A percentile compares a stretch with the other conserved stretches of the same genome.
These are phyloP conservation scores for Cantharis flavilabris DNA, from an alignment of 2,888 invertebrate genomes.

Conservation along the genomic window DNA sequence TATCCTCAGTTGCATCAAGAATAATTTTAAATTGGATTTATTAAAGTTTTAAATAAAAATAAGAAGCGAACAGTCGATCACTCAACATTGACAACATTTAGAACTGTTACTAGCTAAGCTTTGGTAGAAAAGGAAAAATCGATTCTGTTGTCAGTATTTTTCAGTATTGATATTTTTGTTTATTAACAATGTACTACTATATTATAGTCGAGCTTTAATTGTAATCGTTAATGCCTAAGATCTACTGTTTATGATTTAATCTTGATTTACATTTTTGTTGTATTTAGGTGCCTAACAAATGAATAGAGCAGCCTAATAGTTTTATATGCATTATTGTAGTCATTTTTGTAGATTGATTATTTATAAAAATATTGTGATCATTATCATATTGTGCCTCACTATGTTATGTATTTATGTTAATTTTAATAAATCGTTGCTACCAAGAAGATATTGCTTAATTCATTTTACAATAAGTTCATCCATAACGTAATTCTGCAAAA, in stretches of 20 bases:
- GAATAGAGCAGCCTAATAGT: conserved; percentile 16
- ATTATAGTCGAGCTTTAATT: conserved; percentile 24
- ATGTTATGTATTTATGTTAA: conserved; percentile 30
- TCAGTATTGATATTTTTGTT: conserved; percentile 17
- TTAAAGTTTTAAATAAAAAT: conserved; percentile 10
- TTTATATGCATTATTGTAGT: conserved; percentile 19
- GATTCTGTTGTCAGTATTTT: conserved; percentile 27
- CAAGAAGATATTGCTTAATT: background rate
- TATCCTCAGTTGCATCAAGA: conserved; percentile 29
- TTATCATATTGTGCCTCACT: conserved; percentile 42
- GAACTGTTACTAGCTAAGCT: conserved; percentile 24
- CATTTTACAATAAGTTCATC: background rate
- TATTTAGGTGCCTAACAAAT: conserved; percentile 18
- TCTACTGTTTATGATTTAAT: conserved; percentile 1
- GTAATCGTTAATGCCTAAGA: conserved; percentile 22
- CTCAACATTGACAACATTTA: conserved; percentile 25
- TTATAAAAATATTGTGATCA: conserved; percentile 40
- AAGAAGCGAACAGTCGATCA: conserved; percentile 4
- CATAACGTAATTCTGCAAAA: too few relatives aligned
- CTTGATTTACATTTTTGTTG: conserved; percentile 12
- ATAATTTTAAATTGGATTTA: conserved; percentile 7
- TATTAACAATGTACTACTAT: conserved; percentile 2
- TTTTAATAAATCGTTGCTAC: conserved; percentile 32
- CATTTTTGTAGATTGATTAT: conserved; percentile 24
- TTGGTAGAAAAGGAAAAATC: conserved; percentile 17